phyloP scores from a whole-genome alignment of 2,797 vertebrate species.

The Hyperoplus immaculatus region DNA sequence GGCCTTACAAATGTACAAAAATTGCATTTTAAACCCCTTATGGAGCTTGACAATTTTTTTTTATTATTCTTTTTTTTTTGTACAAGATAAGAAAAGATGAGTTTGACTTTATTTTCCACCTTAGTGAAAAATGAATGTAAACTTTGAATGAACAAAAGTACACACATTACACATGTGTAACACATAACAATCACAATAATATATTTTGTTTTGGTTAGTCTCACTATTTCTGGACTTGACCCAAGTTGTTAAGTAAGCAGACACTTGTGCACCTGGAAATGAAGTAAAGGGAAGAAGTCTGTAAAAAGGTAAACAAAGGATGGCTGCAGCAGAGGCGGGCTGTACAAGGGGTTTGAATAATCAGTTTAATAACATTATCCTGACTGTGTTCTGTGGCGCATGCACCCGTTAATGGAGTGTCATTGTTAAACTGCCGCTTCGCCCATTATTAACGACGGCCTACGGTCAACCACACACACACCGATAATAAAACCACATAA shows the following conservation, averaged over 20 bases:
- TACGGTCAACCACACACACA: constrained; percentile 81
- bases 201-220: constrained; percentile 32
- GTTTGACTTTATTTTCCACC: no score
- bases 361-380: constrained; percentile 86
- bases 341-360: constrained; percentile 76
- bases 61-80: no score
- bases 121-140: no score
- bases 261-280: constrained; percentile 60
- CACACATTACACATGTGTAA: no score
- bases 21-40: constrained; percentile 28
- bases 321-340: constrained; percentile 51
- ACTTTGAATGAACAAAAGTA: no score
- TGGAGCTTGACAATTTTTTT: constrained; percentile 32
- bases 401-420: constrained; percentile 84
- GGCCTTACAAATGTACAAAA: constrained; percentile 53
- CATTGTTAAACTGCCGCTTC: constrained; percentile 84
- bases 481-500: constrained; percentile 84
- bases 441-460: constrained; percentile 83
- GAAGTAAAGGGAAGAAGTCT: constrained; percentile 59
- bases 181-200: no score
- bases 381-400: constrained; percentile 76
- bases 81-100: no score
- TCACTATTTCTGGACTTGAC: constrained; percentile 19
- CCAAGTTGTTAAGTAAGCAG: constrained; percentile 33
- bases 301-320: constrained; percentile 63